Conservation (phyloP, 1,140 invertebrate genomes). For the Phymorhynchus buccinoides region DNA sequence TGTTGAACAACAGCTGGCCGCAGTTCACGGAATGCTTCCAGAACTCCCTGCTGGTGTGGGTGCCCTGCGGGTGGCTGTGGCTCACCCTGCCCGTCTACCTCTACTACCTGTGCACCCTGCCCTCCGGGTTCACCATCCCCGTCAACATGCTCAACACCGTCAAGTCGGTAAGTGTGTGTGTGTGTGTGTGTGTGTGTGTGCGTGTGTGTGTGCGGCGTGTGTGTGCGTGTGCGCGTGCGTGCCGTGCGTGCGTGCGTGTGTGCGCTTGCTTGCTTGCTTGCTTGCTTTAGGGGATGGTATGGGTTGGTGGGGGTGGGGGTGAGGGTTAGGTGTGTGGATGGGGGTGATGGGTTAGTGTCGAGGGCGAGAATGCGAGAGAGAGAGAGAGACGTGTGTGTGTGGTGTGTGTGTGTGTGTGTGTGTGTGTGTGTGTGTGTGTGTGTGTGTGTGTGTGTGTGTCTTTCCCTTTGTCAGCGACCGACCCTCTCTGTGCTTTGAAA, state of each 20-base stretch:
- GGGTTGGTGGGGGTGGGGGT: too few relatives aligned
- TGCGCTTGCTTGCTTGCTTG: not conserved
- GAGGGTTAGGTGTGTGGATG: too few relatives aligned
- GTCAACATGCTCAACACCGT: conserved; percentile 55
- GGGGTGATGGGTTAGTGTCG: too few relatives aligned
- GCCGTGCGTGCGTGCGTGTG: not conserved
- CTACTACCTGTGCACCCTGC: conserved; percentile 78
- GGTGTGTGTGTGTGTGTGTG: too few relatives aligned
- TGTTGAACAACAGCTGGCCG: conserved; percentile 78
- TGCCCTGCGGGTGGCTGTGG: conserved; percentile 90
- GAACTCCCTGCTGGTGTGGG: conserved; percentile 86
- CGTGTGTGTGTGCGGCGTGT: too few relatives aligned
- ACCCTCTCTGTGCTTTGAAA: too few relatives aligned
- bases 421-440: conserved; percentile 11
- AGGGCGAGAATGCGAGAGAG: too few relatives aligned
- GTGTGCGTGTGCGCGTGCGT: too few relatives aligned
- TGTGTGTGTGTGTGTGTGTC: too few relatives aligned
- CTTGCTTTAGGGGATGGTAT: too few relatives aligned
- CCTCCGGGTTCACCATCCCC: conserved; percentile 32
- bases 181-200: conserved; percentile 19
- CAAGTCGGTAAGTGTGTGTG: conserved; percentile 53
- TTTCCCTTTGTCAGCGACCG: too few relatives aligned
- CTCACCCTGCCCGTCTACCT: conserved; percentile 83
- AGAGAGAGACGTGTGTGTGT: too few relatives aligned
- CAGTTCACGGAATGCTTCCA: conserved; percentile 68